Evolutionary conservation across 2,888 invertebrate genomes (phyloP).

Genomic region (Hermodice carunculata): DNA sequence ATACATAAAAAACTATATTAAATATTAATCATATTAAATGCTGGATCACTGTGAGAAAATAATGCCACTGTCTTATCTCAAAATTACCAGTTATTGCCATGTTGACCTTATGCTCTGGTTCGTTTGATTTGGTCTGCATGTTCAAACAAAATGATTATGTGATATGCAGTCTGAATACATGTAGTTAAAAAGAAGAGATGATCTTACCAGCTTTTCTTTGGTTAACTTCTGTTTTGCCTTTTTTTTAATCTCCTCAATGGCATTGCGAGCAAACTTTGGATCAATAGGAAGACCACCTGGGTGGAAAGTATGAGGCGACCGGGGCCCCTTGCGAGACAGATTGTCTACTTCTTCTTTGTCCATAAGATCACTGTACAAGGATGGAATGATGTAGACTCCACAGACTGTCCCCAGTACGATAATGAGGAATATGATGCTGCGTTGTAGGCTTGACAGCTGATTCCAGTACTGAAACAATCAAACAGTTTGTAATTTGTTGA

Average conservation of each 20-base stretch:
- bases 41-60: too few species aligned
- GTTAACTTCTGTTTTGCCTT: constrained; percentile 16
- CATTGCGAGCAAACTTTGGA: constrained; percentile 25
- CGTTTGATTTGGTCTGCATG: constrained; percentile 14
- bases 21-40: too few species aligned
- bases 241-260: constrained; percentile 26
- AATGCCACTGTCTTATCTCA: too few species aligned
- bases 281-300: too few species aligned
- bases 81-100: too few species aligned
- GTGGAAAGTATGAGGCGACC: constrained; percentile 9
- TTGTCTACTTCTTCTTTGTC: constrained; percentile 19
- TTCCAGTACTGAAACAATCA: constrained; percentile 65
- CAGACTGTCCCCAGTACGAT: constrained; percentile 50
- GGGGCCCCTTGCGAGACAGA: constrained; percentile 20
- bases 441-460: constrained; percentile 63
- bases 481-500: too few species aligned
- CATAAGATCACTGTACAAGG: constrained; percentile 41
- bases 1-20: too few species aligned
- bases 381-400: constrained; percentile 52
- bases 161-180: too few species aligned
- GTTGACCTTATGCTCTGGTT: neutral
- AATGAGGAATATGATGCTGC: constrained; percentile 53
- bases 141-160: too few species aligned
- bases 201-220: constrained; percentile 2
- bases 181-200: neutral